These are phyloP conservation scores for Calidris pugnax DNA, from an alignment of 2,113 vertebrate genomes.

Conservation along the genomic window DNA sequence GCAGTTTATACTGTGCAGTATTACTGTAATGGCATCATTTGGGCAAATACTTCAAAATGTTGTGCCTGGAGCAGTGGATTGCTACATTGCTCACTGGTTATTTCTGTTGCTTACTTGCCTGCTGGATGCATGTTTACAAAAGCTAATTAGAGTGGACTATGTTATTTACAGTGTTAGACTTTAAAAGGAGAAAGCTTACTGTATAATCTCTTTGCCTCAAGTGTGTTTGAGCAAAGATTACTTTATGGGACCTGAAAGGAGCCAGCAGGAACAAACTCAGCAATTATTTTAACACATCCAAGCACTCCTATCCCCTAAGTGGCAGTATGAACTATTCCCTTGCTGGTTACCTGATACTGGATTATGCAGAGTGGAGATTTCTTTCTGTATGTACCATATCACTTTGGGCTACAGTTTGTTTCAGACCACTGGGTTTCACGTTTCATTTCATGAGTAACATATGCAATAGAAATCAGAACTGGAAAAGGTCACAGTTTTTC, in stretches of 20 bases:
- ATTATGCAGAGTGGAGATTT: background rate
- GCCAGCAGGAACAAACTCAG: background rate
- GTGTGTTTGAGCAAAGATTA: background rate
- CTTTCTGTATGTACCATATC: background rate
- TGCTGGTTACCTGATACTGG: background rate
- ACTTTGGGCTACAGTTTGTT: background rate
- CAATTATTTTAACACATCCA: background rate
- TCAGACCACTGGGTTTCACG: background rate
- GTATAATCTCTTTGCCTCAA: background rate
- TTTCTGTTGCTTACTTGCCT: background rate
- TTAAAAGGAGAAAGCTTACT: constrained; percentile 14
- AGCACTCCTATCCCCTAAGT: background rate
- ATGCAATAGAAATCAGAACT: background rate
- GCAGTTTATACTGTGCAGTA: background rate
- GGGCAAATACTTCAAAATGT: background rate
- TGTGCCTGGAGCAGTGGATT: background rate
- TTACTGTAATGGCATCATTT: background rate
- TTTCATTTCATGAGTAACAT: background rate
- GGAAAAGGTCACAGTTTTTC: background rate
- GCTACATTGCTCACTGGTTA: background rate
- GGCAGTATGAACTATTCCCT: background rate
- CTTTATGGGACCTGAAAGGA: background rate
- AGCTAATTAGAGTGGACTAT: constrained; percentile 42
- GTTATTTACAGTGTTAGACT: constrained; percentile 4
- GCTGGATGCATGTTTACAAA: constrained; percentile 1